A percentile compares a stretch with the other conserved stretches of the same genome.
Evolutionary conservation across 2,888 invertebrate species (phyloP).

Genomic region (Meandrusa payeni): DNA sequence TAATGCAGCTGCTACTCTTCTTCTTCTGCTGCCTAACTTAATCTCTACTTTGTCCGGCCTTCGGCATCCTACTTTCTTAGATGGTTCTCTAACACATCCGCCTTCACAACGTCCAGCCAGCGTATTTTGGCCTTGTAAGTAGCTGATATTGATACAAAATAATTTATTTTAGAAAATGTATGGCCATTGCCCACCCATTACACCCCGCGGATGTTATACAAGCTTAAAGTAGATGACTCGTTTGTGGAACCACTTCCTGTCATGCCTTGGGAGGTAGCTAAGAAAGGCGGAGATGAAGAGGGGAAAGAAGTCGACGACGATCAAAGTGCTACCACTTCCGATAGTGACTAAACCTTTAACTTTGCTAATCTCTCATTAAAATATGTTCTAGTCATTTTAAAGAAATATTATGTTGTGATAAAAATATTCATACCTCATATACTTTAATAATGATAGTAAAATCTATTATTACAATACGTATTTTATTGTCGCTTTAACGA

Average conservation of each 20-base stretch:
- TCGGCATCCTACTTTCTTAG: no score
- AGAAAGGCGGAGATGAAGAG: constrained; percentile 51
- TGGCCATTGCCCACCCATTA: constrained; percentile 70
- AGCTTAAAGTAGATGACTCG: constrained; percentile 66
- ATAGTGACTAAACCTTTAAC: constrained; percentile 45
- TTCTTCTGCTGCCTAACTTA: no score
- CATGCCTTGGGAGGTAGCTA: constrained; percentile 69
- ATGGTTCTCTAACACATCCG: no score
- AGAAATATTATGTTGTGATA: not conserved
- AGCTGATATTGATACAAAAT: not conserved
- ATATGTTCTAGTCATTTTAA: constrained; percentile 10
- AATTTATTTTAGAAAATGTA: constrained; percentile 43
- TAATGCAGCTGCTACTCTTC: no score
- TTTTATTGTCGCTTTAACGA: not conserved
- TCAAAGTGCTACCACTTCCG: constrained; percentile 45
- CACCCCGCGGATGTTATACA: constrained; percentile 62
- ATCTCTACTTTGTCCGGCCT: no score
- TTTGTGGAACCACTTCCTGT: constrained; percentile 70
- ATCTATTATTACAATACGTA: not conserved
- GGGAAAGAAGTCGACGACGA: constrained; percentile 46
- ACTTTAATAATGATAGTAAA: no score
- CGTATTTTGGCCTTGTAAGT: no score
- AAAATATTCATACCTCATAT: no score
- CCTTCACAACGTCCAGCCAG: no score
- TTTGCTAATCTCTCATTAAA: not conserved